phyloP scores from a whole-genome alignment of 2,888 invertebrate genomes.

The Drosophila melanocephala region DNA sequence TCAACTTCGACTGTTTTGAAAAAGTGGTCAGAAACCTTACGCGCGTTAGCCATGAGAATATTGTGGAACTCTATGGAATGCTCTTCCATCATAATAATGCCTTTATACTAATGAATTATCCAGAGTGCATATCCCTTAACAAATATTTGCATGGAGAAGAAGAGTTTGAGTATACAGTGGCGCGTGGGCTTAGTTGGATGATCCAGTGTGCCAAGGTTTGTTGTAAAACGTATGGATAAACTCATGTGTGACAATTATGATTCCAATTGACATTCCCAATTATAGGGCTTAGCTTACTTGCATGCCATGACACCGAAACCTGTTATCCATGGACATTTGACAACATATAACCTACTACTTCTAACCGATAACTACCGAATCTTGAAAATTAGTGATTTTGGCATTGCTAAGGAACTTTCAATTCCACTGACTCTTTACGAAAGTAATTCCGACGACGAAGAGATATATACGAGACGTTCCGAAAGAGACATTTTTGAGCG shows the following conservation, averaged over 20 bases:
- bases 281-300: slow-evolving; percentile 18
- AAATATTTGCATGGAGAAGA: slow-evolving; percentile 11
- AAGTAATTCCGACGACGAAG: neutral
- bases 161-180: neutral
- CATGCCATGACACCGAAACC: neutral
- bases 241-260: neutral
- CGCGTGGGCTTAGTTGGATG: slow-evolving; percentile 10
- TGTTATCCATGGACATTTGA: neutral
- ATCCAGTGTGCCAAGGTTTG: slow-evolving; percentile 10
- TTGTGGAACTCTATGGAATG: slow-evolving; percentile 11
- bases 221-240: neutral
- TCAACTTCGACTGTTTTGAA: neutral
- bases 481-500: too few relatives aligned
- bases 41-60: slow-evolving; percentile 2
- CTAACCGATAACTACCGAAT: neutral
- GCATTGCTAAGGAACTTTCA: neutral
- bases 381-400: slow-evolving; percentile 1
- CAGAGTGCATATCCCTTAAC: slow-evolving; percentile 8
- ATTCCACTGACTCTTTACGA: neutral
- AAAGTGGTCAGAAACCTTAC: neutral
- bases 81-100: fast-evolving
- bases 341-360: neutral
- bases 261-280: neutral
- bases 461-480: fast-evolving
- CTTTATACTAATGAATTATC: slow-evolving; percentile 3